These are phyloP conservation scores for Bos javanicus DNA, from an alignment of 2,113 vertebrate species.

Conservation along the genomic window DNA sequence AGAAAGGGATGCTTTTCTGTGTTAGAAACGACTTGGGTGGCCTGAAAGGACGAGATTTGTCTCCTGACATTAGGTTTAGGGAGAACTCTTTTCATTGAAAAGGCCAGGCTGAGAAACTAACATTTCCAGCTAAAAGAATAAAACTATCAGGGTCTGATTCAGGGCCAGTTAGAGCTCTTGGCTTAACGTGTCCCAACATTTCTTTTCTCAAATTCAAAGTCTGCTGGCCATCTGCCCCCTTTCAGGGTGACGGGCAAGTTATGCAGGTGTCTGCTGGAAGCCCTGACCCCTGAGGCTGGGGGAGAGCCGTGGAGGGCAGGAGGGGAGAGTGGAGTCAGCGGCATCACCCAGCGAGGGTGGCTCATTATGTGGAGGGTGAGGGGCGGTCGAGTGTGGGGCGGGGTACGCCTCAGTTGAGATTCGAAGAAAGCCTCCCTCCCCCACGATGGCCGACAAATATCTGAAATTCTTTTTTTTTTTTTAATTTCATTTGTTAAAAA, in stretches of 20 bases:
- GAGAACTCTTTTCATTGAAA: constrained; percentile 8
- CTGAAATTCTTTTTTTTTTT: background rate
- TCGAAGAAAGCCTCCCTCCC: background rate
- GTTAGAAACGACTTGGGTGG: background rate
- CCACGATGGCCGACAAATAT: background rate
- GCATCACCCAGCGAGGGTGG: background rate
- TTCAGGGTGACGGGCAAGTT: background rate
- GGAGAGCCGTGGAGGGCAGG: background rate
- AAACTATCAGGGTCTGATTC: background rate
- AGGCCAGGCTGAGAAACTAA: background rate
- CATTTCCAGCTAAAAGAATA: background rate
- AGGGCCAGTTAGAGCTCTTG: background rate
- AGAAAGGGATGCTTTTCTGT: background rate
- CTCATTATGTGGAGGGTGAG: background rate
- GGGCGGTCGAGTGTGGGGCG: rapidly evolving
- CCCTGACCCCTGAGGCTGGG: too few species aligned
- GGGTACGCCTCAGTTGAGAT: background rate
- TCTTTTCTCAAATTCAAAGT: background rate
- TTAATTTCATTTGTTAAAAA: background rate
- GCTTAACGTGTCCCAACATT: background rate
- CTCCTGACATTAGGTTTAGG: background rate
- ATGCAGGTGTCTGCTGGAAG: background rate
- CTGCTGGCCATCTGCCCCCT: background rate
- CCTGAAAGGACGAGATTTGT: background rate
- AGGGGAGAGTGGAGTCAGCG: background rate